A percentile compares a stretch with the other conserved stretches of the same genome.
These are phyloP conservation scores for Drosophila parabipectinata DNA, from an alignment of 1,140 invertebrate genomes.

Conservation along the genomic window DNA sequence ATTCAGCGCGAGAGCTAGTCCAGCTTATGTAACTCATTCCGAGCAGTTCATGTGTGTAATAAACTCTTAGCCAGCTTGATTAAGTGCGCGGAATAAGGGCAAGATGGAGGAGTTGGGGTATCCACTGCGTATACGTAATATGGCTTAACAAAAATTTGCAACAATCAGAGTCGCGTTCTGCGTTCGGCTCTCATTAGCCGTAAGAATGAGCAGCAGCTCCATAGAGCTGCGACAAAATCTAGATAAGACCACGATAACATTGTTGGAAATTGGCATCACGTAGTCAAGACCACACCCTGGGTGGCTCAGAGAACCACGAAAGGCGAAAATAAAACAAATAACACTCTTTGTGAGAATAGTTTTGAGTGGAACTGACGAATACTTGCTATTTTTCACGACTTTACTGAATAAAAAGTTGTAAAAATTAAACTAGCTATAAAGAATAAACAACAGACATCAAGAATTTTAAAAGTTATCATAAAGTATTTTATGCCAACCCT, in stretches of 20 bases:
- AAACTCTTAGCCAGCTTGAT: constrained; percentile 48
- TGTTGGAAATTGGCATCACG: constrained; percentile 60
- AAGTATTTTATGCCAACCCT: background rate
- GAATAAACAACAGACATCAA: background rate
- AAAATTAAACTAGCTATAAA: background rate
- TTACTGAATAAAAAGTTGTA: background rate
- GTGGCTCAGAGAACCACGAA: background rate
- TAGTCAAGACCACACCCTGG: constrained; percentile 11
- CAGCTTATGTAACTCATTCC: constrained; percentile 22
- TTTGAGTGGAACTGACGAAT: background rate
- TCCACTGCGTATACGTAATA: constrained; percentile 28
- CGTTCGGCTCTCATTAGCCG: constrained; percentile 37
- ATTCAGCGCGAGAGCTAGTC: constrained; percentile 13
- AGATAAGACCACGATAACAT: constrained; percentile 53
- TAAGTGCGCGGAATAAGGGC: constrained; percentile 56
- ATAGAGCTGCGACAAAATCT: constrained; percentile 19
- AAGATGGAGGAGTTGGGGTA: constrained; percentile 9
- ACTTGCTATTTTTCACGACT: background rate
- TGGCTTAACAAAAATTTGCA: constrained; percentile 6
- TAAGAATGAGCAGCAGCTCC: constrained; percentile 8
- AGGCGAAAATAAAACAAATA: background rate
- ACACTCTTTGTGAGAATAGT: background rate
- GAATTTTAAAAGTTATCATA: background rate
- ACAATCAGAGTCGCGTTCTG: constrained; percentile 4
- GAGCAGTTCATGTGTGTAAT: constrained; percentile 61